A percentile compares a stretch with the other conserved stretches of the same genome.
These are phyloP conservation scores for Aphidius gifuensis DNA, from an alignment of 1,140 invertebrate genomes.

Conservation along the genomic window DNA sequence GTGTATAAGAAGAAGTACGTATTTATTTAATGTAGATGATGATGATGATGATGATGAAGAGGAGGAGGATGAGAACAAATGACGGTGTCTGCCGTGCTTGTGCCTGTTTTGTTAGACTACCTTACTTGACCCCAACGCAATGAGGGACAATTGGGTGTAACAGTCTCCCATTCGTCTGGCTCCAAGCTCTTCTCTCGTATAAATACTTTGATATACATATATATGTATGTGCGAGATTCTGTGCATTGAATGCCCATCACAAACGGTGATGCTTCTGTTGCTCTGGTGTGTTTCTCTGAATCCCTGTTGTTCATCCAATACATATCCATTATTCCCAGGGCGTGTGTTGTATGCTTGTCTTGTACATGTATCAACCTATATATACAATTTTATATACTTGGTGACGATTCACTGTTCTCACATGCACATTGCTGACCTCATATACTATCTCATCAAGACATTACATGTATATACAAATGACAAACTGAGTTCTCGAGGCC, in stretches of 20 bases:
- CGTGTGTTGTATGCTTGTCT: background rate
- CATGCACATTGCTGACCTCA: too few relatives aligned
- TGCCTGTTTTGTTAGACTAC: conserved; percentile 34
- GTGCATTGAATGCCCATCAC: too few relatives aligned
- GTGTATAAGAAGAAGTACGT: too few relatives aligned
- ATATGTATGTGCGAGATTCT: too few relatives aligned
- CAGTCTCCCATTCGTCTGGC: conserved; percentile 51
- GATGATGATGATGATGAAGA: too few relatives aligned
- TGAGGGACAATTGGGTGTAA: conserved; percentile 56
- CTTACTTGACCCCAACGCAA: conserved; percentile 54
- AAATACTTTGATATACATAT: background rate
- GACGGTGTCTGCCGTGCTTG: conserved; percentile 36
- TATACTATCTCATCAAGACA: too few relatives aligned
- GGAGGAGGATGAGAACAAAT: conserved; percentile 6
- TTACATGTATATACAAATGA: too few relatives aligned
- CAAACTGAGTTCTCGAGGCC: too few relatives aligned
- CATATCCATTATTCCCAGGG: conserved; percentile 36
- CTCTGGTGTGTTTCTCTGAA: conserved; percentile 44
- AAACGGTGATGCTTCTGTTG: background rate
- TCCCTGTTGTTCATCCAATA: conserved; percentile 38
- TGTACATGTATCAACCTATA: too few relatives aligned
- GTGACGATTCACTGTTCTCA: too few relatives aligned
- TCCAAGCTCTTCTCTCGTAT: conserved; percentile 18
- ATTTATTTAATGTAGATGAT: too few relatives aligned
- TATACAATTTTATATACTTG: too few relatives aligned